phyloP scores from a whole-genome alignment of 64 coral and sea anemone species.

The Montipora sp. region DNA sequence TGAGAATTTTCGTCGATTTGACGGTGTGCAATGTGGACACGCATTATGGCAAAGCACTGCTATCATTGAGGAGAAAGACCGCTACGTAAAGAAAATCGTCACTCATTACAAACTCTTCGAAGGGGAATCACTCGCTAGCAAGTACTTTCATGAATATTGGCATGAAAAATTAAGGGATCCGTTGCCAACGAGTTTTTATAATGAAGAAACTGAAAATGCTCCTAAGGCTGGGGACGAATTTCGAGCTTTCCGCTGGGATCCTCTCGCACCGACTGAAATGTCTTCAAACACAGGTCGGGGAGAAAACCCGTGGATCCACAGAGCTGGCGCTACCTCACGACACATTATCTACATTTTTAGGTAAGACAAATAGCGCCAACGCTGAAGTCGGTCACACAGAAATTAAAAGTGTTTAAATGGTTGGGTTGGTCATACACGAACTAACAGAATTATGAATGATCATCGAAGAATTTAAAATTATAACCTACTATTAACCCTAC shows the following conservation, averaged over 20 bases:
- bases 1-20: constrained; percentile 81
- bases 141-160: constrained; percentile 95
- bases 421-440: neutral
- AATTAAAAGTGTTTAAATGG: constrained; percentile 6
- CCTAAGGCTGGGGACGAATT: constrained; percentile 86
- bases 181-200: constrained; percentile 91
- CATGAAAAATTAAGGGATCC: constrained; percentile 90
- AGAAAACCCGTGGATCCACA: constrained; percentile 70
- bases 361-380: constrained; percentile 40
- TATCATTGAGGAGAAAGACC: constrained; percentile 85
- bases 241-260: constrained; percentile 95
- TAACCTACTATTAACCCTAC: too few species aligned
- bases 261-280: constrained; percentile 61
- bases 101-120: constrained; percentile 96
- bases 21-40: constrained; percentile 90
- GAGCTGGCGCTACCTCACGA: constrained; percentile 61
- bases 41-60: constrained; percentile 97
- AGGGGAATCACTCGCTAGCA: constrained; percentile 71
- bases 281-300: neutral
- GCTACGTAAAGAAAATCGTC: constrained; percentile 95
- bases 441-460: neutral
- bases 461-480: too few species aligned
- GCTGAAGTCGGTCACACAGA: neutral
- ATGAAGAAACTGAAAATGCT: constrained; percentile 91
- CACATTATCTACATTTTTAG: constrained; percentile 98